phyloP scores from a whole-genome alignment of 2,113 vertebrate species.

The Dipodomys stephensi region DNA sequence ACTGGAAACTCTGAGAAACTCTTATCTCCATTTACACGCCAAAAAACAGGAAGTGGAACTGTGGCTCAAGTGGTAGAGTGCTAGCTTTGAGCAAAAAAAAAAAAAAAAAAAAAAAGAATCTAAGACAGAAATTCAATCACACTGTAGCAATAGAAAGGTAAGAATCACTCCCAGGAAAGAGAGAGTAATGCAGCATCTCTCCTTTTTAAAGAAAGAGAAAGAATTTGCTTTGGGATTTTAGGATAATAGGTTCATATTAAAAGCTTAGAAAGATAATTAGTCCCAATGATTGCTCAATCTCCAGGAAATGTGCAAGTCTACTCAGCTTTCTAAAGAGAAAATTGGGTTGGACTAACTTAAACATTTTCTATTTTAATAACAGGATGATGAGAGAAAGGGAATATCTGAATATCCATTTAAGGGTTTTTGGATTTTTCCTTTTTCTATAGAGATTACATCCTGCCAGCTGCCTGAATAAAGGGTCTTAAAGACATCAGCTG shows the following conservation, averaged over 20 bases:
- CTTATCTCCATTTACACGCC: too few relatives aligned
- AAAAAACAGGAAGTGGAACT: too few relatives aligned
- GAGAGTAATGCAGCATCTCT: background rate
- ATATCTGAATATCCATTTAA: background rate
- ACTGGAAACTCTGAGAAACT: too few relatives aligned
- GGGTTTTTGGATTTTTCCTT: background rate
- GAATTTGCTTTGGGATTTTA: conserved; percentile 32
- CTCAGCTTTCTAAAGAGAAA: conserved; percentile 32
- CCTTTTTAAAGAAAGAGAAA: background rate
- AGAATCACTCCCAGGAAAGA: background rate
- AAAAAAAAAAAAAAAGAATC: background rate
- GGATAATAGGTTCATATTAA: background rate
- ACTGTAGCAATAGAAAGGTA: background rate
- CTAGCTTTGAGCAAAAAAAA: too few relatives aligned
- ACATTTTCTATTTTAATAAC: background rate
- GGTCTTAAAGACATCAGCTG: background rate
- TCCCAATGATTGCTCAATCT: background rate
- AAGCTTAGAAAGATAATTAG: conserved; percentile 19
- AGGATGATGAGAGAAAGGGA: background rate
- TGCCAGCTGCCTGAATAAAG: background rate
- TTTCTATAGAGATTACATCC: background rate
- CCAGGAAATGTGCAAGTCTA: background rate
- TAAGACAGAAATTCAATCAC: background rate
- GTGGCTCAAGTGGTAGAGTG: too few relatives aligned
- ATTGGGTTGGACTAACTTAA: conserved; percentile 6